These are phyloP conservation scores for Calliopum simillimum DNA, from an alignment of 2,888 invertebrate genomes.

Conservation along the genomic window DNA sequence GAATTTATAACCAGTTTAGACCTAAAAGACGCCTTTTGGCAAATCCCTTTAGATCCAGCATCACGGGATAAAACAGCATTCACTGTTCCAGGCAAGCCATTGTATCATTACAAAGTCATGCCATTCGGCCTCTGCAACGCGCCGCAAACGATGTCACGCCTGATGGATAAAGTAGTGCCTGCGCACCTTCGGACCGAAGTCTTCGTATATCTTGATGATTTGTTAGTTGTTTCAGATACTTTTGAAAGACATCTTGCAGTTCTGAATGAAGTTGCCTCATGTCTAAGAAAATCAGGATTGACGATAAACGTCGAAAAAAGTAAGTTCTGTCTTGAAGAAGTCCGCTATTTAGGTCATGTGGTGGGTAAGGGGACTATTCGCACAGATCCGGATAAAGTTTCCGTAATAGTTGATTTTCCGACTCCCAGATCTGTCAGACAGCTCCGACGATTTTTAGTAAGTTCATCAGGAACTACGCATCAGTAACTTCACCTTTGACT, in stretches of 20 bases:
- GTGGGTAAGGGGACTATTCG: conserved; percentile 28
- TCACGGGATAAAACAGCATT: conserved; percentile 25
- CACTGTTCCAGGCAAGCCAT: conserved; percentile 7
- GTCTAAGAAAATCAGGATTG: conserved; percentile 14
- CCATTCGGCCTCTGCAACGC: no score
- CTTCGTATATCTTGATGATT: conserved; percentile 24
- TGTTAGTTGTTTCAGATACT: conserved; percentile 32
- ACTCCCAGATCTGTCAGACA: conserved; percentile 15
- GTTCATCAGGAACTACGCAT: no score
- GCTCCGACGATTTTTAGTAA: conserved; percentile 35
- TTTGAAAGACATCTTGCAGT: conserved; percentile 2
- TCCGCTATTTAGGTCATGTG: conserved; percentile 35
- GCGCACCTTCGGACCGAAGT: neutral
- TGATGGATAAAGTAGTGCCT: conserved; percentile 28
- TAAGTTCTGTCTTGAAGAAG: conserved; percentile 29
- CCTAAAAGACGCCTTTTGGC: no score
- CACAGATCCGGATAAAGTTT: no score
- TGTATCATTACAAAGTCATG: conserved; percentile 24
- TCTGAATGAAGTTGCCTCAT: conserved; percentile 4
- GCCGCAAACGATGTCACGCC: conserved; percentile 27
- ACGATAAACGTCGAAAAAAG: conserved; percentile 29
- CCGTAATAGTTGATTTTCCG: conserved; percentile 28
- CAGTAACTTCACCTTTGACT: conserved; percentile 25
- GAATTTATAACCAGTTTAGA: no score
- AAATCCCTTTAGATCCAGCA: conserved; percentile 25